Evolutionary conservation across 1,140 invertebrate species (phyloP).

Genomic region (Samia ricini): DNA sequence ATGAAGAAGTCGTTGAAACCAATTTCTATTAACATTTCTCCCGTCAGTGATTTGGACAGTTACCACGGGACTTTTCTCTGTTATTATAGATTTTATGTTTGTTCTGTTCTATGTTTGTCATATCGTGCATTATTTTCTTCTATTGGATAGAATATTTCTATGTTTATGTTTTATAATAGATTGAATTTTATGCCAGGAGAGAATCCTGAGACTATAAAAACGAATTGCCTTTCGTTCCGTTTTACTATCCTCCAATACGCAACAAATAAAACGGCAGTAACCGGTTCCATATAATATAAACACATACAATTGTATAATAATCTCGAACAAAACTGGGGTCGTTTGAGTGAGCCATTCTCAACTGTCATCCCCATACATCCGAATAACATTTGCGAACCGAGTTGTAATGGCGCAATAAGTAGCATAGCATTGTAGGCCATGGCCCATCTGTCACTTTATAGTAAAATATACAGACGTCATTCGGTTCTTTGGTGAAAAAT

Average conservation of each 20-base stretch:
- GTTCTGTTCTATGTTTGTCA: no score
- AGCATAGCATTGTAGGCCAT: conserved; percentile 59
- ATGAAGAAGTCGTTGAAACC: no score
- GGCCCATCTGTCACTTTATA: conserved; percentile 75
- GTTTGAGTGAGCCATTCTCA: conserved; percentile 56
- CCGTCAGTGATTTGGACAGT: no score
- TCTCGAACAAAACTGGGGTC: conserved; percentile 40
- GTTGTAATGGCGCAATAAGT: conserved; percentile 74
- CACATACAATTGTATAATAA: conserved; percentile 48
- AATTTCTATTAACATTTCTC: no score
- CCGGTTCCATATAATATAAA: conserved; percentile 31
- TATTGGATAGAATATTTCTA: background rate
- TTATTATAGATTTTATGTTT: no score
- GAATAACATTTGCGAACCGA: conserved; percentile 63
- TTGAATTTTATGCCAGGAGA: conserved; percentile 66
- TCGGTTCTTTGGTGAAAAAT: conserved; percentile 69
- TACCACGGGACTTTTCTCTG: no score
- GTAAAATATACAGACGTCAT: conserved; percentile 77
- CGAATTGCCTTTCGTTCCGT: conserved; percentile 63
- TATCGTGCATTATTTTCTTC: background rate
- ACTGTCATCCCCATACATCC: conserved; percentile 59
- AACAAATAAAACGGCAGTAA: conserved; percentile 64
- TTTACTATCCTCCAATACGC: conserved; percentile 67
- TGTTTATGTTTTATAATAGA: conserved; percentile 35
- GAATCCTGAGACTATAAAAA: conserved; percentile 56